Evolutionary conservation across 2,888 invertebrate species (phyloP), one percentile per base, ranked within the genome.

Genomic region (Scrobipalpa costella): DNA sequence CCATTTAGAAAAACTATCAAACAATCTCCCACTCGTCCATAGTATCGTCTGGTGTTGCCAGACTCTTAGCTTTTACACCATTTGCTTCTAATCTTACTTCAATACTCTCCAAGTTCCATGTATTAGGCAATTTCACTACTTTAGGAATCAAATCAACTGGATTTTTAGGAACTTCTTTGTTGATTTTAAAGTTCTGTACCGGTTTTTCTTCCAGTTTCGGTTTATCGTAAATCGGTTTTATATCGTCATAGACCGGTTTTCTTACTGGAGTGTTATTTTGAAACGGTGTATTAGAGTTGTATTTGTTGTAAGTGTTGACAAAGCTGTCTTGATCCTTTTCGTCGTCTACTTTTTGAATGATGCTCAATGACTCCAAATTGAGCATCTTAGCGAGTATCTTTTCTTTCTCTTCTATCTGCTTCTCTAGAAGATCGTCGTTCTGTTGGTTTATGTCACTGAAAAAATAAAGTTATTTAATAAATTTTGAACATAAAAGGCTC

Each of bases 361-460:
- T 88, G 73, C 88, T 88, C 21, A 89, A 78, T 0, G 91, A 91
- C 62, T 94, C 94, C 55, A 95, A 89, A 76, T 94, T 93, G 36
- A 95, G 84, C 77, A 95, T 90, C 74, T 94, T 94, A 0, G 95
- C 95, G 13, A 95, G 82, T 19, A 94, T 92, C 78, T 94, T 95
- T 73, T 96, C 96, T 78, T 96, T 96, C 68, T 93, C 92, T 77
- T 94, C 94, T 49, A 96, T 94, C 69, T 96, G 94, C 70, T 94
- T 93, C 70, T 94, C 93, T 60, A 96, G 93, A 0, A 93, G 92
- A 3, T 94, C 94, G 80, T 94, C 94, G 73, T 92, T 86, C 57
- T 92, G 83, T 71, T 94, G 93, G 0, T 93, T 89, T 52, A 90
- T 75, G 69, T 92, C 83, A 49, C 92, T 92, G 80, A n/a, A 44